Evolutionary conservation across 1,140 invertebrate species (phyloP).

Genomic region (Monomorium pharaonis): DNA sequence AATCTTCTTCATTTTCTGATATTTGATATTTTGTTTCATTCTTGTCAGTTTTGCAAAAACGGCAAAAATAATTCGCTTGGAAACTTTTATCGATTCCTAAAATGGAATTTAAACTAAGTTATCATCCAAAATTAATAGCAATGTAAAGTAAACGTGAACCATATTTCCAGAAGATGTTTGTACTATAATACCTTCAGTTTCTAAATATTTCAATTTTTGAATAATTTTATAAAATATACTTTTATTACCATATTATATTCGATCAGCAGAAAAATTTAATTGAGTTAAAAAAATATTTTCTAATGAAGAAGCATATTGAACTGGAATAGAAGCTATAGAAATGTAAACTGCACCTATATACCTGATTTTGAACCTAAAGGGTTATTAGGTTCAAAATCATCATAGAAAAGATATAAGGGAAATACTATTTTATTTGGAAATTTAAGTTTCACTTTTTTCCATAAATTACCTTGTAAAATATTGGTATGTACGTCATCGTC

Average conservation of each 20-base stretch:
- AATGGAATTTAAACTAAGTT: conserved; percentile 12
- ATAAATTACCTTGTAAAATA: neutral
- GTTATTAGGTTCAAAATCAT: conserved; percentile 16
- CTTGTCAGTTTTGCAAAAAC: neutral
- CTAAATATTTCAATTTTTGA: neutral
- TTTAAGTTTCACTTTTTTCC: neutral
- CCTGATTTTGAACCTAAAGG: neutral
- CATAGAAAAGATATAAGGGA: conserved; percentile 7
- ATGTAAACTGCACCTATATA: neutral
- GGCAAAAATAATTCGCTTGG: neutral
- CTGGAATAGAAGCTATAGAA: neutral
- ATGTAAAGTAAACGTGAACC: neutral
- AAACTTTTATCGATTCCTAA: conserved; percentile 4
- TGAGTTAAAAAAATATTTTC: conserved; percentile 21
- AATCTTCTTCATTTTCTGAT: neutral
- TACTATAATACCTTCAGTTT: neutral
- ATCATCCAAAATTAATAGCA: neutral
- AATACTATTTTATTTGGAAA: neutral
- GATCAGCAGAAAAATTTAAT: neutral
- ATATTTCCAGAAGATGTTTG: neutral
- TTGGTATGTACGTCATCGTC: neutral
- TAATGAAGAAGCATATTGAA: neutral
- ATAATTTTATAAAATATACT: neutral
- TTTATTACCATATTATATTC: neutral
- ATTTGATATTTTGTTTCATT: neutral